Percentiles rank a stretch among this genome's conserved stretches.
phyloP scores from a whole-genome alignment of 2,113 vertebrate genomes.

The Struthidea cinerea region DNA sequence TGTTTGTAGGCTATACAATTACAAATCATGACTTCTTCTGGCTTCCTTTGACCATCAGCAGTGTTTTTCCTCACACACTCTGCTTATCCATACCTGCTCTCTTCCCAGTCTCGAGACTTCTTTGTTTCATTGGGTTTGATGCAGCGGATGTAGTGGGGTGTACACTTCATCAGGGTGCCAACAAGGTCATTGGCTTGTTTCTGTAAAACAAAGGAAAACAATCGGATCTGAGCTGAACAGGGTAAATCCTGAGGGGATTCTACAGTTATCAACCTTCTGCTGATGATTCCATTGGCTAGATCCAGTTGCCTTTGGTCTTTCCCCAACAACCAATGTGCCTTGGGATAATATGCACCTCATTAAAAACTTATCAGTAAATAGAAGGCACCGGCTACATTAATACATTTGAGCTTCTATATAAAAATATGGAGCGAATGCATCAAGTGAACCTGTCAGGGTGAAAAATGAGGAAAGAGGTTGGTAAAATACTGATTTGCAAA shows the following conservation, averaged over 20 bases:
- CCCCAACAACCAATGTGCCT: neutral
- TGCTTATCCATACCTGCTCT: constrained; percentile 80
- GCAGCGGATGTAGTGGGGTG: constrained; percentile 97
- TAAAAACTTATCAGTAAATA: neutral
- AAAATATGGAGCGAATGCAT: neutral
- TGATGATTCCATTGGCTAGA: neutral
- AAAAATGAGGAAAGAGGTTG: neutral
- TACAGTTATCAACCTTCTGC: neutral
- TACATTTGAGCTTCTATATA: neutral
- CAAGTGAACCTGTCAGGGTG: neutral
- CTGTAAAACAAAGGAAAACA: constrained; percentile 65
- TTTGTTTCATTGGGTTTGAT: constrained; percentile 99
- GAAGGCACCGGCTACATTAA: neutral
- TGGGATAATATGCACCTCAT: neutral
- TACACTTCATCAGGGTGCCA: constrained; percentile 96
- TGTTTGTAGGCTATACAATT: neutral
- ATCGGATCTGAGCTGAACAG: neutral
- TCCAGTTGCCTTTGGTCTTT: neutral
- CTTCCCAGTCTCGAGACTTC: constrained; percentile 95
- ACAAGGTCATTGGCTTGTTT: constrained; percentile 98
- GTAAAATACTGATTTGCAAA: neutral
- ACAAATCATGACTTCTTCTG: neutral
- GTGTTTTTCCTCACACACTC: neutral
- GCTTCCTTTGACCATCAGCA: neutral
- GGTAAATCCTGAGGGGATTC: neutral